Conservation (phyloP, 2,888 invertebrate species). For the Nycteola revayana region DNA sequence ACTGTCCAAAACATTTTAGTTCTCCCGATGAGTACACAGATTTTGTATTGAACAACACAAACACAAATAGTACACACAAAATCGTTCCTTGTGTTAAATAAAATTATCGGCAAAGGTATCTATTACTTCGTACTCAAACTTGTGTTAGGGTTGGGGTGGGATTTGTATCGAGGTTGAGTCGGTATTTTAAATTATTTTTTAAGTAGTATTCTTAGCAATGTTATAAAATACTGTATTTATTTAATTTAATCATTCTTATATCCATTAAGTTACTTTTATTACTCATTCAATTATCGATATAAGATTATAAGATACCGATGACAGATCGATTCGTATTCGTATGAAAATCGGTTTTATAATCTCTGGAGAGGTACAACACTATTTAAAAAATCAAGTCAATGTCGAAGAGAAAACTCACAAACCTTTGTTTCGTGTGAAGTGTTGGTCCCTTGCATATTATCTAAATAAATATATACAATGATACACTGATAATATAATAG, state of each 20-base stretch:
- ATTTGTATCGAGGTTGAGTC: too few relatives aligned
- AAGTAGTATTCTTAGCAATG: too few relatives aligned
- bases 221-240: too few relatives aligned
- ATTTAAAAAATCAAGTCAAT: constrained; percentile 9
- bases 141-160: constrained; percentile 21
- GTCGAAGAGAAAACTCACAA: constrained; percentile 5
- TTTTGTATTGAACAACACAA: constrained; percentile 27
- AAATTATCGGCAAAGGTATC: constrained; percentile 27
- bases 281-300: constrained; percentile 4
- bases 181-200: too few relatives aligned
- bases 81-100: constrained; percentile 37
- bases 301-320: neutral
- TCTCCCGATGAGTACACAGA: constrained; percentile 22
- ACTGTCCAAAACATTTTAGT: constrained; percentile 66
- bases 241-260: too few relatives aligned
- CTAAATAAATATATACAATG: neutral
- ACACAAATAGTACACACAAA: constrained; percentile 44
- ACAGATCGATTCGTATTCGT: too few relatives aligned
- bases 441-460: neutral
- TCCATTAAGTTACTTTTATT: too few relatives aligned
- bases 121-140: constrained; percentile 16
- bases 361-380: constrained; percentile 23
- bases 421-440: constrained; percentile 24
- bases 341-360: constrained; percentile 1
- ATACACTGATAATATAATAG: neutral